Percentiles rank a stretch among this genome's conserved stretches.
Conservation (phyloP, 2,113 vertebrate genomes). For the Corythornis madagascariensis region DNA sequence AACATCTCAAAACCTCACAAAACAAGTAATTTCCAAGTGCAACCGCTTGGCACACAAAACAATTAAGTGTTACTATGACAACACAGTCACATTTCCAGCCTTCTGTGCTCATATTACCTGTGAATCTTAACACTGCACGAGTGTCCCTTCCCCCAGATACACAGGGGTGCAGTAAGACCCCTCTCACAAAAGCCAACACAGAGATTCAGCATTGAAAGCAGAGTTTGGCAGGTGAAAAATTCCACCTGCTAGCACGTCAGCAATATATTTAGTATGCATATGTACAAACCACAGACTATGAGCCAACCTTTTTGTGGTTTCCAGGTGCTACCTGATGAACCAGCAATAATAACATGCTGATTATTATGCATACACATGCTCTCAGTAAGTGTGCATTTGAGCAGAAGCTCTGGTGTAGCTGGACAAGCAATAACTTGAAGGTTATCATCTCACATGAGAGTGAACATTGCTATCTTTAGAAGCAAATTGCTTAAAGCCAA, state of each 20-base stretch:
- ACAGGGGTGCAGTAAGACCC: neutral
- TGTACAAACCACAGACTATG: accelerated
- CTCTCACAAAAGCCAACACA: neutral
- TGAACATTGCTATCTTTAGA: neutral
- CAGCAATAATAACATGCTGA: neutral
- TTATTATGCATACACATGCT: neutral
- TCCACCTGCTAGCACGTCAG: neutral
- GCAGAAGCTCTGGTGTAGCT: neutral
- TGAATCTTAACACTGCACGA: neutral
- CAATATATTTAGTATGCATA: accelerated
- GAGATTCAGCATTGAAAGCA: neutral
- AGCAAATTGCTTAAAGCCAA: neutral
- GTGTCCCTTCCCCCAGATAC: neutral
- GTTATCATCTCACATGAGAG: neutral
- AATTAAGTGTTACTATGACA: neutral
- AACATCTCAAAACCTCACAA: neutral
- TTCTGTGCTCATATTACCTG: neutral
- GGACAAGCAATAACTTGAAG: neutral
- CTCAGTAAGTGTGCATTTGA: neutral
- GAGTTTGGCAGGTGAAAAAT: neutral
- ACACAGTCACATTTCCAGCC: neutral
- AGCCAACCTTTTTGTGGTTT: neutral
- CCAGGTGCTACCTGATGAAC: neutral
- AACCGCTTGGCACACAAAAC: neutral
- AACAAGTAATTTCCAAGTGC: neutral